phyloP scores from a whole-genome alignment of 2,113 vertebrate species.

The Leuciscus idus region DNA sequence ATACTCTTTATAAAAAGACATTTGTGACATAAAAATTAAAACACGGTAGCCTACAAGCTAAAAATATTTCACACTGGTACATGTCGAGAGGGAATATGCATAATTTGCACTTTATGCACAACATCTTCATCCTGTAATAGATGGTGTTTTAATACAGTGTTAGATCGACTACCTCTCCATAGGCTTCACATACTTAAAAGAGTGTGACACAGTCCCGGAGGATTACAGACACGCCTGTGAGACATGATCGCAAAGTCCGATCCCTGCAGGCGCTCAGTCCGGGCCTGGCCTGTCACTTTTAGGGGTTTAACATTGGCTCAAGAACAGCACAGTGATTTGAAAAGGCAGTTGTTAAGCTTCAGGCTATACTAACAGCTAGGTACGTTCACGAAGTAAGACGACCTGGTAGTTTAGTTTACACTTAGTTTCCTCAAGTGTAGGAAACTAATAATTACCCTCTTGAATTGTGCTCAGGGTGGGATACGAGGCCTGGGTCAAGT shows the following conservation, averaged over 20 bases:
- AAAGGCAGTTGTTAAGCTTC: conserved; percentile 40
- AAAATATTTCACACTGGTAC: conserved; percentile 53
- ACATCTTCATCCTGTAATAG: conserved; percentile 50
- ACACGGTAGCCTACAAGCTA: conserved; percentile 50
- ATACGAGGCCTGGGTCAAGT: conserved; percentile 20
- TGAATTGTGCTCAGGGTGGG: conserved; percentile 44
- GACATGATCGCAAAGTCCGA: conserved; percentile 20
- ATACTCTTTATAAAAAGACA: conserved; percentile 59
- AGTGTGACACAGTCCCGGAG: conserved; percentile 7
- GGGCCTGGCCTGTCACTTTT: conserved; percentile 24
- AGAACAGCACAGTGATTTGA: conserved; percentile 47
- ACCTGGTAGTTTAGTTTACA: no score
- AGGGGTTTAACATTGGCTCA: conserved; percentile 48
- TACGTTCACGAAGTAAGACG: not conserved
- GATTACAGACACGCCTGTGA: conserved; percentile 22
- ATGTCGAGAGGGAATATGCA: conserved; percentile 49
- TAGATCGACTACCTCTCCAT: conserved; percentile 45
- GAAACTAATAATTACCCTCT: conserved; percentile 1
- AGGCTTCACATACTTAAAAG: conserved; percentile 47
- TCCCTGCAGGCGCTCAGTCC: conserved; percentile 1
- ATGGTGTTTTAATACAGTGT: conserved; percentile 56
- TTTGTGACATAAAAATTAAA: conserved; percentile 54
- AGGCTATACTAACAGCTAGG: conserved; percentile 3
- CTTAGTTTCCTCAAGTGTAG: no score
- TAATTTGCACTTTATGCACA: conserved; percentile 42